Evolutionary conservation across 2,888 invertebrate genomes (phyloP), one percentile per base, ranked within the genome.

Genomic region (Noctua fimbriata): DNA sequence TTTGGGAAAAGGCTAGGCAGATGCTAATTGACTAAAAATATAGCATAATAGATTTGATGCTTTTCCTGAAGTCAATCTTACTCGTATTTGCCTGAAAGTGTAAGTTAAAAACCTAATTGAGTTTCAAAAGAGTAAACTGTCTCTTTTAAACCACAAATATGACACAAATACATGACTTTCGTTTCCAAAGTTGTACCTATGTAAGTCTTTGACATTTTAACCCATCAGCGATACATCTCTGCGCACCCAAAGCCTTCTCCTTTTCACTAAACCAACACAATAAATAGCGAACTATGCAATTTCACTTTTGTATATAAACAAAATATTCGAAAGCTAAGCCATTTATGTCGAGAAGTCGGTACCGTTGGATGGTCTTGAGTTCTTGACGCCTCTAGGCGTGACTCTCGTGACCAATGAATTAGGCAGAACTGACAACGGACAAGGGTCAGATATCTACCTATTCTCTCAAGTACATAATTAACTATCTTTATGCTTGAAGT

Each of bases 361-460:
- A 90, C 90, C 93, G 92, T 93, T 93, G 88, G 84, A 84, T 90
- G 92, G 92, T 91, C 92, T 93, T 93, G 93, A 92, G 92, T 91
- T 91, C 92, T 93, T 94, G 92, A 92, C 93, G 85, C 78, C 60
- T 76, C 66, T 80, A 74, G 32, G 60, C 63, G 73, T 63, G 82
- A 41, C 1, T 41, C 9, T 41, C 41, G 41, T 41, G 82, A 88
- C n/a, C 67, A 76, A 73, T 41, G 47, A 80, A 74, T 79, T 47
- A 58, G 12, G 14, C 41, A 85, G 88, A 87, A 65, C 9, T 7
- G 84, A 58, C 80, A 47, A 12, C 10, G 0, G 28, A 1, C 2
- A 63, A 41, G 41, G 41, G 5, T 24, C 3, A 21, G 21, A 3
- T 28, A 63, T 10, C 2, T 36, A 49, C 18, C 4, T 60, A 60